Percentiles rank a stretch among this genome's conserved stretches.
Evolutionary conservation across 2,797 vertebrate species (phyloP).

Genomic region (Xerus rutilus): DNA sequence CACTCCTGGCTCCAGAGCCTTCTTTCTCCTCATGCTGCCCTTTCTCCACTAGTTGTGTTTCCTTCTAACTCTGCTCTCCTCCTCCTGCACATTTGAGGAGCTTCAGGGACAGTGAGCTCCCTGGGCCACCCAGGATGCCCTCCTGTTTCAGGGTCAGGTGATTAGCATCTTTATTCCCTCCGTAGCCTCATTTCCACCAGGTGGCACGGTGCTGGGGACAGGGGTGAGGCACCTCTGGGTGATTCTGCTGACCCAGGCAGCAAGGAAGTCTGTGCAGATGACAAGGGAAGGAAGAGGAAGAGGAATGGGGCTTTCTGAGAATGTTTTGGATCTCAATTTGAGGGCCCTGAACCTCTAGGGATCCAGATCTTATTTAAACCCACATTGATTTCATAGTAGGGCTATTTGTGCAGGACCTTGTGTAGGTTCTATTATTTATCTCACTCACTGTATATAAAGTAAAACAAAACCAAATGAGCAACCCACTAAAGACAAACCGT

Average conservation of each 20-base stretch:
- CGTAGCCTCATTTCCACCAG: neutral
- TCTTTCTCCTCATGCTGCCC: neutral
- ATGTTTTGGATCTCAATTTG: neutral
- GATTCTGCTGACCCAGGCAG: neutral
- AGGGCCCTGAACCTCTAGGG: neutral
- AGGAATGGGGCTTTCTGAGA: neutral
- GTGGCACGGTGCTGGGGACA: neutral
- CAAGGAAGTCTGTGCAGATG: neutral
- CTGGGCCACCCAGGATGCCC: fast-evolving
- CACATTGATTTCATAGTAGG: too few relatives aligned
- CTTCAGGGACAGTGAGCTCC: too few relatives aligned
- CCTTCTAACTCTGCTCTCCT: neutral
- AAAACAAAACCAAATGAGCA: neutral
- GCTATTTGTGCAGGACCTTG: neutral
- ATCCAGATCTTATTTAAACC: neutral
- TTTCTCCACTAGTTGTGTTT: neutral
- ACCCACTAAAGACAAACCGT: neutral
- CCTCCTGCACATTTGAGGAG: too few relatives aligned
- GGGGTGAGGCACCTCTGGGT: neutral
- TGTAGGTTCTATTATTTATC: neutral
- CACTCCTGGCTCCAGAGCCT: neutral
- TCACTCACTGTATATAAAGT: neutral
- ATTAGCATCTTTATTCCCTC: neutral
- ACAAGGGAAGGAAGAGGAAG: fast-evolving
- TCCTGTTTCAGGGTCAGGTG: too few relatives aligned